Percentiles rank a stretch among this genome's conserved stretches.
These are phyloP conservation scores for Epinotia nisella DNA, from an alignment of 2,888 invertebrate genomes.

Conservation along the genomic window DNA sequence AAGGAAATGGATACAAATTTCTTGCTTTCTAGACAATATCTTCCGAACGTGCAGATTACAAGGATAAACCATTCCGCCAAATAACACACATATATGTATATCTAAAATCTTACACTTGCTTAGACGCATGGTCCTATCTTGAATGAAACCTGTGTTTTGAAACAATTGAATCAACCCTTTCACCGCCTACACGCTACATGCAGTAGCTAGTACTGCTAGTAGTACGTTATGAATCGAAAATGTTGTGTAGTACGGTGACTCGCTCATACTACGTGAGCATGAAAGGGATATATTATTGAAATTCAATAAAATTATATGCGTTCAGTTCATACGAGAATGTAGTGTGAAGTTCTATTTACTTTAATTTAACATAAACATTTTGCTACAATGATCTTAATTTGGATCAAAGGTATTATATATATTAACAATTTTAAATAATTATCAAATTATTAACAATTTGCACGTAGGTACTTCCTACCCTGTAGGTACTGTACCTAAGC, in stretches of 20 bases:
- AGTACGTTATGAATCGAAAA: background rate
- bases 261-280: background rate
- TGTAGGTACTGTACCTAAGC: background rate
- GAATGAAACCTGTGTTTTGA: background rate
- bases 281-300: background rate
- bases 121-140: background rate
- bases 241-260: background rate
- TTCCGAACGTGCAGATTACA: constrained; percentile 23
- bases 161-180: background rate
- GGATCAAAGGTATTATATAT: no score
- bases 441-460: no score
- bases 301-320: background rate
- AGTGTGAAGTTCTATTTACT: no score
- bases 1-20: constrained; percentile 48
- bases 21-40: constrained; percentile 34
- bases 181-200: background rate
- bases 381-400: no score
- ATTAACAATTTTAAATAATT: no score
- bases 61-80: background rate
- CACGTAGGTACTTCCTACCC: background rate
- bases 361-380: no score
- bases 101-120: background rate
- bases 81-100: no score
- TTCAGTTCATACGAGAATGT: background rate
- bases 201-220: background rate